Percentiles rank a stretch among this genome's conserved stretches.
Evolutionary conservation across 1,140 invertebrate genomes (phyloP).

Genomic region (Sminthurinus signatus): DNA sequence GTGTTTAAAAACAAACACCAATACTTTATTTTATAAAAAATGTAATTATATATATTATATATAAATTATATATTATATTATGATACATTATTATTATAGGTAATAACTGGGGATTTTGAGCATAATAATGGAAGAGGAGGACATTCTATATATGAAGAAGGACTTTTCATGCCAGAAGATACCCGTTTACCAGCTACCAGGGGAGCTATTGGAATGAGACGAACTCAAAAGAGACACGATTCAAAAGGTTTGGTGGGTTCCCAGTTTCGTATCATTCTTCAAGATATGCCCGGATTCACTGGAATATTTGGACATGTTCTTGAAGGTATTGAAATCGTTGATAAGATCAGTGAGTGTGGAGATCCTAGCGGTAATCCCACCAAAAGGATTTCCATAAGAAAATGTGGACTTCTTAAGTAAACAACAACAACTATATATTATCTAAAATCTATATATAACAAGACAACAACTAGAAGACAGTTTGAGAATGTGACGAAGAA

Average conservation of each 20-base stretch:
- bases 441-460: not conserved
- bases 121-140: conserved; percentile 72
- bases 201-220: conserved; percentile 72
- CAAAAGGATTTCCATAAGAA: conserved; percentile 64
- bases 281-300: conserved; percentile 66
- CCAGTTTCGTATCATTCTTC: conserved; percentile 71
- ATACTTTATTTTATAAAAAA: too few relatives aligned
- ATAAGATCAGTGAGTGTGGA: conserved; percentile 68
- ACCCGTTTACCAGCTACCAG: conserved; percentile 64
- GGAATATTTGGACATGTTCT: conserved; percentile 75
- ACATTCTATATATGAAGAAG: conserved; percentile 66
- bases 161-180: conserved; percentile 73
- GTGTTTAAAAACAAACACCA: too few relatives aligned
- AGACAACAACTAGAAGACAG: too few relatives aligned
- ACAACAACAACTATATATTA: not conserved
- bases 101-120: conserved; percentile 74
- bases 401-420: conserved; percentile 54
- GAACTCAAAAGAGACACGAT: conserved; percentile 71
- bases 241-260: conserved; percentile 73
- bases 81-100: too few relatives aligned
- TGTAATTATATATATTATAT: too few relatives aligned
- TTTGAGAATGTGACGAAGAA: too few relatives aligned
- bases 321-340: conserved; percentile 70
- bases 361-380: conserved; percentile 69
- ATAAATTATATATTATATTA: too few relatives aligned